Conservation (phyloP, 2,888 invertebrate species). For the Trichopria drosophilae region DNA sequence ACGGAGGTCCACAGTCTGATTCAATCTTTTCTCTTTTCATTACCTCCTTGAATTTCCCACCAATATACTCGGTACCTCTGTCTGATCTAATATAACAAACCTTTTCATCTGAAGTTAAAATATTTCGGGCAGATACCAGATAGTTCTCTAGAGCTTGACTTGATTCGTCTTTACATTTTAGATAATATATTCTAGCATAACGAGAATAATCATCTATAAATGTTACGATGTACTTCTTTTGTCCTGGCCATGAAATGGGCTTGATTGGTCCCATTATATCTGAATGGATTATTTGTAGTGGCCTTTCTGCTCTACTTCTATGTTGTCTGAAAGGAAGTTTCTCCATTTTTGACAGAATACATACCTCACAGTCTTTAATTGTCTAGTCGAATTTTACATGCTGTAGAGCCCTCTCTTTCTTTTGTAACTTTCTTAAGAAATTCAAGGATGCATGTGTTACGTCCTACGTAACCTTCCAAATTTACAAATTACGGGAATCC, state of each 20-base stretch:
- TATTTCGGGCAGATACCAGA: slow-evolving; percentile 29
- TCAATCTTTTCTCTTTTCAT: slow-evolving; percentile 16
- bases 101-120: slow-evolving; percentile 23
- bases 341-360: slow-evolving; percentile 32
- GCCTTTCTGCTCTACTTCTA: no score
- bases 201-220: slow-evolving; percentile 35
- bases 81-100: slow-evolving; percentile 36
- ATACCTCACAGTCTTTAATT: slow-evolving; percentile 37
- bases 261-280: slow-evolving; percentile 36
- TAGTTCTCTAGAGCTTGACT: slow-evolving; percentile 30
- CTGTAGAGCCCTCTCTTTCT: slow-evolving; percentile 29
- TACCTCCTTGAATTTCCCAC: slow-evolving; percentile 20
- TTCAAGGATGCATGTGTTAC: slow-evolving; percentile 35
- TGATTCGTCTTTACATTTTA: slow-evolving; percentile 32
- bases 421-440: slow-evolving; percentile 36
- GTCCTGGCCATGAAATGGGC: slow-evolving; percentile 24
- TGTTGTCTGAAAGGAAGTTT: no score
- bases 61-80: slow-evolving; percentile 27
- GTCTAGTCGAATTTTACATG: slow-evolving; percentile 37
- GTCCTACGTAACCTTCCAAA: no score
- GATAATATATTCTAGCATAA: slow-evolving; percentile 29
- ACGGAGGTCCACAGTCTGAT: slow-evolving; percentile 7
- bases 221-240: slow-evolving; percentile 30
- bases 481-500: no score
- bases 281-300: slow-evolving; percentile 31